Base-by-base conservation (phyloP, 2,113 vertebrate genomes). In the Sialia sialis region DNA sequence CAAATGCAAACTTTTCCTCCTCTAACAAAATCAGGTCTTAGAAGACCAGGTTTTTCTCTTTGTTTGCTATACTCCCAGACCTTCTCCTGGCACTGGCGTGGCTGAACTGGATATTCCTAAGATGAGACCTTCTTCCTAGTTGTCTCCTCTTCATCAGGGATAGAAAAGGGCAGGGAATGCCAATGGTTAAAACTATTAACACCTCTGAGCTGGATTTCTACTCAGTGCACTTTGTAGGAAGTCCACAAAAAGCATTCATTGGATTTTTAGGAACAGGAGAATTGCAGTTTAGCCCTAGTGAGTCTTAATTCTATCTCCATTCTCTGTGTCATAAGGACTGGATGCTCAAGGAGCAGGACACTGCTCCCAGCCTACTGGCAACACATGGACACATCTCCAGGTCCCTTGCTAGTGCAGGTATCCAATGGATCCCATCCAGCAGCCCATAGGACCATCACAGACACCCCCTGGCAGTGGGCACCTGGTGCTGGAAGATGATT, bases 241-340 rank as follows among this genome's bases (percentile, higher is more conserved):
- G 52, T 44, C 21, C 44, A 36, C 1, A 0, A 49, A 39, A 48
- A 76, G 22, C 48, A 56, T 82, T 72, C 15, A 64, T 48, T 0
- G 0, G 30, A 32, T 64, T 79, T 78, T 90, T 52, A 68, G 56
- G 64, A 84, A 44, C 4, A 81, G 54, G 34, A 83, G 29, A 87
- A 59, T 11, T 46, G 36, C 44, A 55, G 13, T 41, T 70, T 38
- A 81, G 22, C 52, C 26, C 17, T 10, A n/a, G 51, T 0, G 0
- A 63, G 10, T 21, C 48, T 60, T 34, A 54, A 54, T 70, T 66
- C 38, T 21, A 0, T 8, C 38, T 46, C 78, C 4, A 5, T 59
- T 56, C 44, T 67, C 66, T 46, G 26, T 5, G 3, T 39, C 46
- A 39, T 0, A 3, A 44, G 16, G 21, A 13, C 17, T 44, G 26